Evolutionary conservation across 37 sponge, comb jelly and placozoan species (phyloP).

Genomic region (Lycopodina hypogea): DNA sequence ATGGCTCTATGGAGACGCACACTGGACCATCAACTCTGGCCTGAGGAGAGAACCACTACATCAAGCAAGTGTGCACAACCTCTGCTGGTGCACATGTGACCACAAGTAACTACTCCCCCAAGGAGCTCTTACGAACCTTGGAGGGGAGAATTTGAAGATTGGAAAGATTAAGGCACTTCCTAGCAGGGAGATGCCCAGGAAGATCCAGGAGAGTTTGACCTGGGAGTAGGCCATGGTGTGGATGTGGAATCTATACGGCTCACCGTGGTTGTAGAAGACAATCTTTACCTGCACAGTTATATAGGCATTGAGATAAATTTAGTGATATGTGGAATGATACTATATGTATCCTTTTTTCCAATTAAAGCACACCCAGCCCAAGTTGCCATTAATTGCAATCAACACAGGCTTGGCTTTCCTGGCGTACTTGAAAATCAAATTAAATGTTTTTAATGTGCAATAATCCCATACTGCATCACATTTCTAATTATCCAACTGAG

Average conservation of each 20-base stretch:
- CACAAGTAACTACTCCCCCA: neutral
- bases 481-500: too few relatives aligned
- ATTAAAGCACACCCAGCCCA: too few relatives aligned
- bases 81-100: too few relatives aligned
- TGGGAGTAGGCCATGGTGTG: constrained; percentile 34
- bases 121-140: constrained; percentile 47
- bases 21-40: neutral
- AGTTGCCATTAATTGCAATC: too few relatives aligned
- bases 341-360: neutral
- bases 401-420: too few relatives aligned
- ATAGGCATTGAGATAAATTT: neutral
- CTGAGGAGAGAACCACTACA: neutral
- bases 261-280: constrained; percentile 50
- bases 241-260: constrained; percentile 58
- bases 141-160: constrained; percentile 74
- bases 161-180: constrained; percentile 59
- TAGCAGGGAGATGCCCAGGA: constrained; percentile 67
- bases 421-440: too few relatives aligned
- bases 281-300: constrained; percentile 60
- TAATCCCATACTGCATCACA: too few relatives aligned
- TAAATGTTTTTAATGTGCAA: too few relatives aligned
- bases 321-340: neutral
- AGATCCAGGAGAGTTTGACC: constrained; percentile 88
- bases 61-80: too few relatives aligned
- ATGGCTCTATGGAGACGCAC: too few relatives aligned